These are phyloP conservation scores for Drosophila oshimai DNA, from an alignment of 1,140 invertebrate genomes.

Conservation along the genomic window DNA sequence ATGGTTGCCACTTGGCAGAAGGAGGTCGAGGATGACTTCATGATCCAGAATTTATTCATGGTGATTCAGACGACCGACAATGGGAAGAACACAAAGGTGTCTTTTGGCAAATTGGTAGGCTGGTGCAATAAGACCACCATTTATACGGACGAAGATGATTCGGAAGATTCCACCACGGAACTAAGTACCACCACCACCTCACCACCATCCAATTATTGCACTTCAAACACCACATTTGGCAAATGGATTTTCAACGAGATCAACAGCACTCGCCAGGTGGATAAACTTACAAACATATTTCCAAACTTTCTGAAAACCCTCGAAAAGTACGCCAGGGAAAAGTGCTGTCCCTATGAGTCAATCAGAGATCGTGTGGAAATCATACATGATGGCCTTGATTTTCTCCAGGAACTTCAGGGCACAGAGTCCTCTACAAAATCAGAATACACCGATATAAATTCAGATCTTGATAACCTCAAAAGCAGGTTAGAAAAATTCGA, in stretches of 20 bases:
- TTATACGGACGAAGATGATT: background rate
- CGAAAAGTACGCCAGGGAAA: background rate
- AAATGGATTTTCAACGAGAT: slow-evolving; percentile 40
- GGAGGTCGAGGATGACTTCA: slow-evolving; percentile 19
- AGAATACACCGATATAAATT: background rate
- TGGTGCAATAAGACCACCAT: slow-evolving; percentile 24
- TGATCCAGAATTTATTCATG: background rate
- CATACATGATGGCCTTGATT: slow-evolving; percentile 43
- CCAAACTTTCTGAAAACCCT: background rate
- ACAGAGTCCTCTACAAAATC: background rate
- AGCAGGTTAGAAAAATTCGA: slow-evolving; percentile 15
- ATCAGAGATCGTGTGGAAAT: slow-evolving; percentile 50
- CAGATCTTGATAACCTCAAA: slow-evolving; percentile 24
- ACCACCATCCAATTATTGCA: background rate
- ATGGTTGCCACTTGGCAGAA: slow-evolving; percentile 13
- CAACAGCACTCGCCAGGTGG: background rate
- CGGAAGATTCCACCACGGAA: background rate
- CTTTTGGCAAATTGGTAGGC: background rate
- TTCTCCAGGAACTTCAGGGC: slow-evolving; percentile 4
- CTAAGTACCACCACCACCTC: no score
- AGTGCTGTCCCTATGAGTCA: slow-evolving; percentile 37
- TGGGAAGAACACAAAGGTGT: slow-evolving; percentile 11
- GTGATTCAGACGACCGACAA: background rate
- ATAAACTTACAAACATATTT: background rate
- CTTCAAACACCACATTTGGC: background rate